phyloP scores from a whole-genome alignment of 2,888 invertebrate species.

The Drosophila robusta region DNA sequence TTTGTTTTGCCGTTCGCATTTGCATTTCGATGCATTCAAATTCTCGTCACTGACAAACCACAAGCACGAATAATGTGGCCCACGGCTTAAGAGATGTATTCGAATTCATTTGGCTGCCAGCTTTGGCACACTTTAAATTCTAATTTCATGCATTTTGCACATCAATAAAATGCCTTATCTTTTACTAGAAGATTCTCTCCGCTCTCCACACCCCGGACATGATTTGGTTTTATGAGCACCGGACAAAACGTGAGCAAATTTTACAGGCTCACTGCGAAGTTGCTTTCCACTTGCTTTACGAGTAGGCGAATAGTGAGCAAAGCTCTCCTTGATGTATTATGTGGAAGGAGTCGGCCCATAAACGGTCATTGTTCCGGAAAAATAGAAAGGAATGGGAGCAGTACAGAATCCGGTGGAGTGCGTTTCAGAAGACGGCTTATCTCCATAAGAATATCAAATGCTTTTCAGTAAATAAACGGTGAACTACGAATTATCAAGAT shows the following conservation, averaged over 20 bases:
- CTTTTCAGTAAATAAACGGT: not conserved
- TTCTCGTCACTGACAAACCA: conserved; percentile 22
- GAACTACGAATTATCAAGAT: not conserved
- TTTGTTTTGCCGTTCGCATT: conserved; percentile 28
- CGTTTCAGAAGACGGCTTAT: conserved; percentile 7
- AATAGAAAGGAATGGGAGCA: conserved; percentile 6
- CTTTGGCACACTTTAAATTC: conserved; percentile 69
- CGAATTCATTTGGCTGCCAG: conserved; percentile 32
- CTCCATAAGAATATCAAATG: conserved; percentile 9
- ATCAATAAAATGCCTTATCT: conserved; percentile 70
- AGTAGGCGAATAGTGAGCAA: conserved; percentile 36
- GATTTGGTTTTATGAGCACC: conserved; percentile 67
- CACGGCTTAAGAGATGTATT: conserved; percentile 25
- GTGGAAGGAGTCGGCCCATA: conserved; percentile 8
- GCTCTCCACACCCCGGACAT: conserved; percentile 42
- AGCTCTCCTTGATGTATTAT: conserved; percentile 51
- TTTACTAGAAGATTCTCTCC: conserved; percentile 18
- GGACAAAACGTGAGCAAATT: conserved; percentile 65
- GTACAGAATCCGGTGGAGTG: conserved; percentile 31
- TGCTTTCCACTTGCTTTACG: conserved; percentile 22
- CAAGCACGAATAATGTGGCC: conserved; percentile 16
- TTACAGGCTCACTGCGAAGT: conserved; percentile 33
- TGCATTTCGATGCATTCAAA: conserved; percentile 35
- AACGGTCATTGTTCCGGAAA: conserved; percentile 6
- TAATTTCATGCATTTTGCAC: conserved; percentile 83